Percentiles rank a stretch among this genome's conserved stretches.
These are phyloP conservation scores for Mamestra brassicae DNA, from an alignment of 2,888 invertebrate genomes.

Conservation along the genomic window DNA sequence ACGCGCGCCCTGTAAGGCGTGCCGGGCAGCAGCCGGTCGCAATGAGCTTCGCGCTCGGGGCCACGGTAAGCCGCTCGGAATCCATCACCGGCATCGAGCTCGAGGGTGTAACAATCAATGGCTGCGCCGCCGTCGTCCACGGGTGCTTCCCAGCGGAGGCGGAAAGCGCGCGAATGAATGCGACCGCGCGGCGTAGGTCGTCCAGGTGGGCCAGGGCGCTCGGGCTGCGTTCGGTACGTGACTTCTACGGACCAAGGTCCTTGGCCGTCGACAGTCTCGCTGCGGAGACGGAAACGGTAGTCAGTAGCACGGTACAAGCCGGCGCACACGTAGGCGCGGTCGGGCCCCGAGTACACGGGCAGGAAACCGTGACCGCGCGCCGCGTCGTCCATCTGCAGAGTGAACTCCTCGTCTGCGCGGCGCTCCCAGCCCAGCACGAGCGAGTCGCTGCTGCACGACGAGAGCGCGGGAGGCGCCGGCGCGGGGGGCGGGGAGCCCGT, in stretches of 20 bases:
- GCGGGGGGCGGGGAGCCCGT: conserved; percentile 95
- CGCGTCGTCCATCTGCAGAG: conserved; percentile 95
- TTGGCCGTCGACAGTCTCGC: conserved; percentile 95
- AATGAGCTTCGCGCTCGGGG: conserved; percentile 94
- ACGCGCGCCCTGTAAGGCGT: conserved; percentile 95
- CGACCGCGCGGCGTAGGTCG: conserved; percentile 95
- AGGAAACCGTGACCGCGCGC: conserved; percentile 94
- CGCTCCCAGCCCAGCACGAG: conserved; percentile 95
- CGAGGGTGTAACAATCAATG: conserved; percentile 92
- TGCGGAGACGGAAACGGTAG: conserved; percentile 95
- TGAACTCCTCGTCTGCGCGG: conserved; percentile 95
- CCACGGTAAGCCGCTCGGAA: conserved; percentile 95
- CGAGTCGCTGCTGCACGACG: conserved; percentile 91
- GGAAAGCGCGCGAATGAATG: conserved; percentile 95
- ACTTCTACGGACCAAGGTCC: conserved; percentile 96
- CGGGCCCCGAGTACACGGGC: conserved; percentile 95
- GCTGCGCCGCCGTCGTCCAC: conserved; percentile 94
- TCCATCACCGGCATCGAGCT: conserved; percentile 93
- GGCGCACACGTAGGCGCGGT: conserved; percentile 92
- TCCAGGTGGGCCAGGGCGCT: conserved; percentile 94
- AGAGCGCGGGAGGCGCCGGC: conserved; percentile 94
- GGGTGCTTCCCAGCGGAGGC: conserved; percentile 96
- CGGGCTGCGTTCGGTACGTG: conserved; percentile 94
- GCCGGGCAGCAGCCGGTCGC: conserved; percentile 96
- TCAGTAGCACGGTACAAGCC: conserved; percentile 94